Evolutionary conservation across 2,888 invertebrate genomes (phyloP), one percentile per base, ranked within the genome.

Genomic region (Ormyrus pomaceus): DNA sequence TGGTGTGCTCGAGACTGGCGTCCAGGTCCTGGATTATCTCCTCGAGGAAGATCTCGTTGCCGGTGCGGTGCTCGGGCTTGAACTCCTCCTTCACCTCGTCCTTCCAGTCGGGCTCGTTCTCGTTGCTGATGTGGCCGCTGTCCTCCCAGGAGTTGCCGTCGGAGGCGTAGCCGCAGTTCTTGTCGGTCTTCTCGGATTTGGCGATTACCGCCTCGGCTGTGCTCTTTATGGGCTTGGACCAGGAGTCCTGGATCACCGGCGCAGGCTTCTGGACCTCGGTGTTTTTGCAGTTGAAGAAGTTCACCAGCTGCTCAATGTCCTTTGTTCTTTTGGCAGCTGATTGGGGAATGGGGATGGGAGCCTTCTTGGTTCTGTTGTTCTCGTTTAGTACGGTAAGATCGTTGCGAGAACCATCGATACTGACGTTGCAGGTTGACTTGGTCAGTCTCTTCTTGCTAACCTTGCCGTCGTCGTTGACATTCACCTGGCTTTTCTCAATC

Each of bases 71-170:
- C 19, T 84, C 83, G 64, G 81, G 84, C 79, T 86, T 86, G 1
- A 87, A 59, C 6, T 75, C 65, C 6, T 75, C 65, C 61, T 76
- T 56, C 0, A 34, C 34, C 51, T 71, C 71, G 8, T 74, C 72
- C 53, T 78, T 66, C 45, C 72, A 62, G 53, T 90, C 90, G 10
- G 87, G 84, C 81, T 94, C 94, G 86, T 93, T 93, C 88, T 95
- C 95, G 87, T 95, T 95, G 70, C 95, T 95, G 84, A 95, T 95
- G 91, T 96, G 95, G 81, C 96, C 96, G 77, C 95, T 95, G 91
- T 96, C 96, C 86, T 96, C 95, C 79, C 95, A 95, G 53, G 88
- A 89, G 87, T 91, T 91, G 86, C 95, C 95, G 86, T 95, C 95
- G 6, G 94, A 94, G 83, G 92, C 83, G 79, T 90, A 90, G 3